A percentile compares a stretch with the other conserved stretches of the same genome.
phyloP scores from a whole-genome alignment of 2,113 vertebrate genomes.

The Chloropsis cyanopogon region DNA sequence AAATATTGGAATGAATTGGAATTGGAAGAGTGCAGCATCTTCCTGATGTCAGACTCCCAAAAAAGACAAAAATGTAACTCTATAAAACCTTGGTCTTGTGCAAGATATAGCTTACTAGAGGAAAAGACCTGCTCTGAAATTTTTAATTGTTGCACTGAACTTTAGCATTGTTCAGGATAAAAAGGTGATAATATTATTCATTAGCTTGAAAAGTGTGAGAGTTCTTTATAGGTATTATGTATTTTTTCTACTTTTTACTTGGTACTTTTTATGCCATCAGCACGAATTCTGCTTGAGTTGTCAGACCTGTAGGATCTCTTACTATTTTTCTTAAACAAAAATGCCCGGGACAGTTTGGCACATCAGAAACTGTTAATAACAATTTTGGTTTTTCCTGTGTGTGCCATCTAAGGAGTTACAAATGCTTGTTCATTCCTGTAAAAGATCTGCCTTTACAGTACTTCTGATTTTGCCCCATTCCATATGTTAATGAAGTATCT shows the following conservation, averaged over 20 bases:
- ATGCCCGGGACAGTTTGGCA: neutral
- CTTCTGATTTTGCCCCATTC: neutral
- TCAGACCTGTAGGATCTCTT: neutral
- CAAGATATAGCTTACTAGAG: neutral
- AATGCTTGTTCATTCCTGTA: neutral
- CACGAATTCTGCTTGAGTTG: neutral
- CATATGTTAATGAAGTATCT: neutral
- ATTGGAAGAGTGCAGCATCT: neutral
- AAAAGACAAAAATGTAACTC: neutral
- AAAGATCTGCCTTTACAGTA: neutral
- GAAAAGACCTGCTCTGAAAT: neutral
- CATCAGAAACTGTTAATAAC: neutral
- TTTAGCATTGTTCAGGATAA: neutral
- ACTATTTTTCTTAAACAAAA: neutral
- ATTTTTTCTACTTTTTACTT: neutral
- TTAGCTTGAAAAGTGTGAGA: neutral
- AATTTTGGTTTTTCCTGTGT: neutral
- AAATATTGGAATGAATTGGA: neutral
- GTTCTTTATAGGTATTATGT: neutral
- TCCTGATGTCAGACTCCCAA: neutral
- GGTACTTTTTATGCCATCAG: neutral
- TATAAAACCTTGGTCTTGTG: neutral
- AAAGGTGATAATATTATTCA: neutral
- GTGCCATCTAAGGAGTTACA: neutral
- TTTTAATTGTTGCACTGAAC: neutral